These are phyloP conservation scores for Plusia festucae DNA, from an alignment of 2,888 invertebrate genomes.

Conservation along the genomic window DNA sequence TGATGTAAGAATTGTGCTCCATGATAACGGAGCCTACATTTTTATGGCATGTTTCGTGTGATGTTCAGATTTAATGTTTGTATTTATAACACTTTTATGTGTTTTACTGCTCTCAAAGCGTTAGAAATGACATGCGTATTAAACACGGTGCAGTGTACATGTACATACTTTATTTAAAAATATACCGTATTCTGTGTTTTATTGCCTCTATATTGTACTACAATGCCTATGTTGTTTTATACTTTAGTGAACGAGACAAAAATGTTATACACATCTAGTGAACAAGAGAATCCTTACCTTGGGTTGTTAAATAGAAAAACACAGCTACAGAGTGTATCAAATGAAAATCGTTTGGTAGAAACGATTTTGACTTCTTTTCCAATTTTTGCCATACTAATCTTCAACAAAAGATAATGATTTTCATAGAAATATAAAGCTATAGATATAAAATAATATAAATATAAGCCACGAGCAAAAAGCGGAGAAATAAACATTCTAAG, in stretches of 20 bases:
- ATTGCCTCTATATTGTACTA: background rate
- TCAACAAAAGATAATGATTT: constrained; percentile 21
- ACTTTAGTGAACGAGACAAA: no score
- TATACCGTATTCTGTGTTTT: background rate
- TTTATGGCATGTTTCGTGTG: constrained; percentile 36
- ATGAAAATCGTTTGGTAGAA: no score
- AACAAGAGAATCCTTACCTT: background rate
- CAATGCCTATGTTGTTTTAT: no score
- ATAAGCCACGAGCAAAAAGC: constrained; percentile 54
- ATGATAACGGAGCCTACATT: constrained; percentile 17
- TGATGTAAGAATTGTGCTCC: background rate
- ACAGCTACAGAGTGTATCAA: no score
- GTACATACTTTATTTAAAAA: background rate
- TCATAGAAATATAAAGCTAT: background rate
- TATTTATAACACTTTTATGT: constrained; percentile 15
- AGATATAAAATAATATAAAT: no score
- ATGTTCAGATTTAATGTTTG: constrained; percentile 20
- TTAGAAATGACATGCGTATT: background rate
- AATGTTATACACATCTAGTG: no score
- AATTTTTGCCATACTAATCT: background rate
- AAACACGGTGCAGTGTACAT: background rate
- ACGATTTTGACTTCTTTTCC: background rate
- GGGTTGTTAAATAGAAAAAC: no score
- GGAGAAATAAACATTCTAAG: constrained; percentile 67
- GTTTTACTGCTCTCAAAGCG: background rate